Base-by-base conservation (phyloP, 2,797 vertebrate genomes). In the Coracias cyanogaster region DNA sequence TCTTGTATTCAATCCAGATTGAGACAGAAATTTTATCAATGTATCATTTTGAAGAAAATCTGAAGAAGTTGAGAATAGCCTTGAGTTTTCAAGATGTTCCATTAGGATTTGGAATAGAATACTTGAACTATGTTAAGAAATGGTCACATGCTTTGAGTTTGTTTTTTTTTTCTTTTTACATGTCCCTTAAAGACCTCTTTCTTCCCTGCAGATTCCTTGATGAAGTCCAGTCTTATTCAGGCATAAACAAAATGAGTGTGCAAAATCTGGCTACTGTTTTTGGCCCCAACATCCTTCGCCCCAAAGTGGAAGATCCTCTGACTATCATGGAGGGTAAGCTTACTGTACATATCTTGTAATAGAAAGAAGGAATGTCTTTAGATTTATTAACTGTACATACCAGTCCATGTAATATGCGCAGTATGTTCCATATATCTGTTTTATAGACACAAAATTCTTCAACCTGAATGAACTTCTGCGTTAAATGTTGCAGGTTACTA, bases 251-350 rank as follows among this genome's bases (percentile, higher is more conserved):
- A 98, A 99, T 99, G 99, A 99, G 99, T 5, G 99, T 99, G 39
- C 99, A 99, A 97, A 99, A 99, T 95, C 97, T 99, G 96, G 99
- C 99, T n/a, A 99, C 99, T 0, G 99, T 99, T 45, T 99, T 99
- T 93, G 99, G 99, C 66, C 99, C 99, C 52, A 99, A 99, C 79
- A 99, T 99, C 85, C 96, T 99, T 85, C 98, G 99, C 61, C 99
- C 99, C 52, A 99, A 99, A 97, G 96, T 99, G 33, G 99, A 99
- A 97, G 99, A 99, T 97, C 99, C 99, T 43, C 98, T 99, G 82
- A 98, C 99, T 29, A 99, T 99, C 85, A 99, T 99, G 99, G 99
- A 99, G 97, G 99, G 99, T 99, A 88, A 98, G 97, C 67, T 87
- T 71, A 41, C 17, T 25, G 9, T 58, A 19, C 24, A 49, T 37